A percentile compares a stretch with the other conserved stretches of the same genome.
Conservation (phyloP, 2,113 vertebrate species). For the Tauraco erythrolophus region DNA sequence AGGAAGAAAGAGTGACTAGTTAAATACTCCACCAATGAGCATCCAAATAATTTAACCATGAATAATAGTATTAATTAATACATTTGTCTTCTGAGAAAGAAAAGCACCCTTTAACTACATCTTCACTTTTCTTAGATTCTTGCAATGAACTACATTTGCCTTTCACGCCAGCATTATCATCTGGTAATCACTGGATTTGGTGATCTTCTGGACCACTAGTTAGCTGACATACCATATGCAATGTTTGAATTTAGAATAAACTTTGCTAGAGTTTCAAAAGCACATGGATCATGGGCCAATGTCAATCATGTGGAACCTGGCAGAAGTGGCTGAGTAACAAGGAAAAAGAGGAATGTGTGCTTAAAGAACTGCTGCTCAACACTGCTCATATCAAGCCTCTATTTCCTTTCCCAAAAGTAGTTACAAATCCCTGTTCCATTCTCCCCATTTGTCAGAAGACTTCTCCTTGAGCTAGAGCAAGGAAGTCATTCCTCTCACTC, state of each 20-base stretch:
- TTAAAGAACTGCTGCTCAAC: neutral
- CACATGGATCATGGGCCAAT: accelerated
- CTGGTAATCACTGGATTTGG: neutral
- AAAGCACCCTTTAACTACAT: neutral
- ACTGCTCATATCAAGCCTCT: neutral
- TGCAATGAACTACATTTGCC: neutral
- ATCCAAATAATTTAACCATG: neutral
- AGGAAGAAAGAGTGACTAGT: neutral
- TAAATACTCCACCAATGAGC: neutral
- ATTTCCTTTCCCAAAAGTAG: neutral
- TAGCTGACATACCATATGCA: neutral
- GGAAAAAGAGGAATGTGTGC: neutral
- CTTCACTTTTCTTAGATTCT: neutral
- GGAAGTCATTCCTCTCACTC: neutral
- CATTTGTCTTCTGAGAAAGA: neutral
- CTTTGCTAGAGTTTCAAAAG: neutral
- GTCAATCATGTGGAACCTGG: neutral
- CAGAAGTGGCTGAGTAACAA: neutral
- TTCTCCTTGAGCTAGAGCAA: neutral
- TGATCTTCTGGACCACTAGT: neutral
- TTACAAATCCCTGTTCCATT: neutral
- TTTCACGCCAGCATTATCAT: neutral
- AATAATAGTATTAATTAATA: neutral
- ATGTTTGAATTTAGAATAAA: neutral
- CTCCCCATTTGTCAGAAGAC: neutral